These are phyloP conservation scores for Torymus tubicola DNA, from an alignment of 2,888 invertebrate species.

Conservation along the genomic window DNA sequence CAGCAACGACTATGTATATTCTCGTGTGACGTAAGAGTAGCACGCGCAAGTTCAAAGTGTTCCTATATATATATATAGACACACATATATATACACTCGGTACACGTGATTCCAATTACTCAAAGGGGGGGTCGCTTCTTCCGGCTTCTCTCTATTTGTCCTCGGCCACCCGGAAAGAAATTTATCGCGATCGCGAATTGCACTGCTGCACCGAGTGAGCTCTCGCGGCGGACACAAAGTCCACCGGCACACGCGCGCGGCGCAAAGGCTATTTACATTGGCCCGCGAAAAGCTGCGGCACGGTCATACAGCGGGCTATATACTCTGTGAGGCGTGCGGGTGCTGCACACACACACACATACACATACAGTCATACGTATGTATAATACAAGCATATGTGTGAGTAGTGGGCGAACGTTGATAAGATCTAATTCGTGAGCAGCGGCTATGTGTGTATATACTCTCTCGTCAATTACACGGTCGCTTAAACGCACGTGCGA, in stretches of 20 bases:
- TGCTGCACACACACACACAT: background rate
- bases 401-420: background rate
- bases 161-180: slow-evolving; percentile 14
- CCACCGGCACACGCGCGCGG: no score
- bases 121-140: slow-evolving; percentile 23
- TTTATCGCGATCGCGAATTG: slow-evolving; percentile 7
- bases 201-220: background rate
- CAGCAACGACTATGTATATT: no score
- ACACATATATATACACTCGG: slow-evolving; percentile 13
- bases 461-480: slow-evolving; percentile 1
- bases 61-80: no score
- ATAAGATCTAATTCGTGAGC: slow-evolving; percentile 41
- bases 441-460: no score
- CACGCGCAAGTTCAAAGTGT: slow-evolving; percentile 1
- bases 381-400: no score
- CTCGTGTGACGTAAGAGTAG: slow-evolving; percentile 19
- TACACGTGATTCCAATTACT: slow-evolving; percentile 52
- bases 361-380: no score
- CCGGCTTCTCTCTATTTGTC: background rate
- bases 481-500: no score
- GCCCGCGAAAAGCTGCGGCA: background rate
- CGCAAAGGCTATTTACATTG: slow-evolving; percentile 20
- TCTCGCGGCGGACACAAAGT: background rate
- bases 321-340: no score
- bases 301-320: no score